Evolutionary conservation across 2,888 invertebrate species (phyloP), one percentile per base, ranked within the genome.

Genomic region (Oegoconia quadripuncta): DNA sequence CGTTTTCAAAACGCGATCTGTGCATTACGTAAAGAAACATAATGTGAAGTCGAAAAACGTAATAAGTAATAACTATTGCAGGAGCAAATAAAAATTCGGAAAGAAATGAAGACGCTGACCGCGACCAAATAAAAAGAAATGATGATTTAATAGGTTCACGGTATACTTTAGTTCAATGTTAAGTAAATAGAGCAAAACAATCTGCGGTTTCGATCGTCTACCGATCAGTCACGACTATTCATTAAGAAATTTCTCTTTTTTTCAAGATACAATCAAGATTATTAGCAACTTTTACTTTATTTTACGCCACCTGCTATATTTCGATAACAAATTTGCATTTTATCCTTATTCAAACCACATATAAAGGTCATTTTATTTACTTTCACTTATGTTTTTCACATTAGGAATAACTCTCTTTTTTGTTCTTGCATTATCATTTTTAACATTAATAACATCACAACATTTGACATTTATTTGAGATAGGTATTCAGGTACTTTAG

Each of bases 121-220:
- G 37, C 43, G 37, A 40, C 35, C 34, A 39, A 46, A 39, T 43
- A 43, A 39, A 56, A 60, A 52, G 52, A 59, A 49, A 48, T 37
- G 46, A 48, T 50, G 44, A 51, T 54, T 56, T 51, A 60, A 58
- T 55, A 55, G n/a, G 57, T 53, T 51, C 46, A 58, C 54, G 58
- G 42, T 43, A 42, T 35, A 43, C 37, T 43, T 52, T 48, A 50
- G 48, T 59, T 61, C 56, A 65, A 60, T 64, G 57, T 57, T 56
- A 52, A 54, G 42, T 48, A 67, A 73, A 65, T 63, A 60, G 66
- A 72, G 59, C 60, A 66, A 55, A 51, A 53, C 53, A 47, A 42
- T 44, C 34, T 50, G 55, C 43, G 50, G 57, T 51, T 37, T 37
- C n/a, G n/a, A 36, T 35, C 29, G 33, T 46, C 31, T 42, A 44